phyloP scores from a whole-genome alignment of 2,797 vertebrate genomes.

The Cheirogaleus major region DNA sequence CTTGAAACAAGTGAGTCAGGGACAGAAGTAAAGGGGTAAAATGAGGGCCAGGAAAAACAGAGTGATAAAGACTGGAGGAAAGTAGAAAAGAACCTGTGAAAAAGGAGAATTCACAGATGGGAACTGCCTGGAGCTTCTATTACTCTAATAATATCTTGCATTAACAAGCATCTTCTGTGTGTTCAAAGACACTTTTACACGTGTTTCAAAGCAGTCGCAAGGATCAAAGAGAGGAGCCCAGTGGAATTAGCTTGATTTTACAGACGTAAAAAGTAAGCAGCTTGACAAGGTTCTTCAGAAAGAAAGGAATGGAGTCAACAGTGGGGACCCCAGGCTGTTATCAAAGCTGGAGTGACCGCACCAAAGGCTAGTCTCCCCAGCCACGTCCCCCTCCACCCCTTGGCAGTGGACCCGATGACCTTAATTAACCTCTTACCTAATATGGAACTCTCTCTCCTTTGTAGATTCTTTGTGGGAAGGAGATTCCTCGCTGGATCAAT shows the following conservation, averaged over 20 bases:
- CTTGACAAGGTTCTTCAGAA: neutral
- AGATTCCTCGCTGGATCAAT: slow-evolving; percentile 99
- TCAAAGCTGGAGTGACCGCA: neutral
- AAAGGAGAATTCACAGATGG: neutral
- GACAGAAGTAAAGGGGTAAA: neutral
- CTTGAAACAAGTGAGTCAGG: neutral
- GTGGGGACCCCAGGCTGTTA: neutral
- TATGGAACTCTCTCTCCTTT: neutral
- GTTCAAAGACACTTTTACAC: neutral
- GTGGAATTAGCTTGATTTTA: neutral
- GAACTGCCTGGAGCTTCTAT: neutral
- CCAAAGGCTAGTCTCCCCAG: neutral
- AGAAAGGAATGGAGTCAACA: neutral
- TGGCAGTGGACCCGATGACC: neutral
- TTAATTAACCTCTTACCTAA: neutral
- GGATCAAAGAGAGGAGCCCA: neutral
- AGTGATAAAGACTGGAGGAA: neutral
- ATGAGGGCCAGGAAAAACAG: no score
- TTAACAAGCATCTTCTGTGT: neutral
- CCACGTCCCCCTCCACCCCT: accelerated
- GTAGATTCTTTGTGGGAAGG: slow-evolving; percentile 97
- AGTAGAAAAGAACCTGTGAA: neutral
- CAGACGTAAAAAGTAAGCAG: neutral
- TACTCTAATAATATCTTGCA: neutral
- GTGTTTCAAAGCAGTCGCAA: neutral